phyloP scores from a whole-genome alignment of 2,797 vertebrate genomes.

The Sebastes trivittatus region DNA sequence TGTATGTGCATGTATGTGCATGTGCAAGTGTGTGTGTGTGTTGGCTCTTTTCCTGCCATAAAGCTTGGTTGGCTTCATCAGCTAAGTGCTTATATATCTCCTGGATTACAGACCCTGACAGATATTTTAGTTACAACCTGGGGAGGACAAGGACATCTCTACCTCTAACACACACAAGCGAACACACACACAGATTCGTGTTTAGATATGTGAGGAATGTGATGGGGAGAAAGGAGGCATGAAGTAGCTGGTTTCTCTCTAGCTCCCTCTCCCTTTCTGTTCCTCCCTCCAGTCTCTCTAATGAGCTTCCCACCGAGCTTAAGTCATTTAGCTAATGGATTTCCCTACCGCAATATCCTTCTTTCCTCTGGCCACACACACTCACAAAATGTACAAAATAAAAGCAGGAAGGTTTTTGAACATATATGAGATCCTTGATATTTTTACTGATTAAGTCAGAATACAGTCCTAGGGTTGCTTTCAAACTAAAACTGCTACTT shows the following conservation, averaged over 20 bases:
- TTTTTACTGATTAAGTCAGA: not conserved
- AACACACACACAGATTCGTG: not conserved
- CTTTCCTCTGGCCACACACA: conserved; percentile 18
- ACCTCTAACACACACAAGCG: conserved; percentile 1
- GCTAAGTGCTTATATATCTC: conserved; percentile 75
- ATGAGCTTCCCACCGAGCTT: conserved; percentile 62
- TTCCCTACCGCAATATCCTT: conserved; percentile 9
- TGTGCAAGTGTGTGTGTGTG: not conserved
- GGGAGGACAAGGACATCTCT: conserved; percentile 62
- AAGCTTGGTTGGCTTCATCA: conserved; percentile 61
- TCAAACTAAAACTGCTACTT: not conserved
- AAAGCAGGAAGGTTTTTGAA: not conserved
- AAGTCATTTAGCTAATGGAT: conserved; percentile 70
- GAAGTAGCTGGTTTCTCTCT: not conserved
- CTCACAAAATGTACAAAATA: not conserved
- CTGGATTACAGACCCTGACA: conserved; percentile 50
- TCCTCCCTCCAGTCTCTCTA: conserved; percentile 29
- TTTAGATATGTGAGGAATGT: not conserved
- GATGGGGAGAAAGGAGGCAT: not conserved
- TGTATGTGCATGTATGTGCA: not conserved
- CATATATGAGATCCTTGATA: not conserved
- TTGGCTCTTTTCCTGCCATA: conserved; percentile 11
- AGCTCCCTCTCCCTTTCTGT: not conserved
- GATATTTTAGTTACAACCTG: conserved; percentile 31
- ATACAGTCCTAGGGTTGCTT: not conserved